These are phyloP conservation scores for Crotophaga sulcirostris DNA, from an alignment of 2,113 vertebrate genomes.

Conservation along the genomic window DNA sequence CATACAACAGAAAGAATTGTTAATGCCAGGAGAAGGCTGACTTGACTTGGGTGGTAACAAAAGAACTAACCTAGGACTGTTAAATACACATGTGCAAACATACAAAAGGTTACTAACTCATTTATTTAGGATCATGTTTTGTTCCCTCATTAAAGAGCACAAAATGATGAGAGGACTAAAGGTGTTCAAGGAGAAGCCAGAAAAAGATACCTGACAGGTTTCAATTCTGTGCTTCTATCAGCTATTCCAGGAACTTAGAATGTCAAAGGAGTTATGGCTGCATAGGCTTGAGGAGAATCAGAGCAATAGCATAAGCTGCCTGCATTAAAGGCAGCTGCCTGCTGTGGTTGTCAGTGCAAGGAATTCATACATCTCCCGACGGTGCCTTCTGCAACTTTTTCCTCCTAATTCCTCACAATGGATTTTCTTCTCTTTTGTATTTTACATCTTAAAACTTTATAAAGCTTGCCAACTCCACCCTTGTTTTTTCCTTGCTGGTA, in stretches of 20 bases:
- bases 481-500: background rate
- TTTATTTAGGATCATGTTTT: background rate
- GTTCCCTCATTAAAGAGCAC: background rate
- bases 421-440: background rate
- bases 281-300: background rate
- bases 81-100: background rate
- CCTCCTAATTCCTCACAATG: background rate
- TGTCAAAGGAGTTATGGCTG: background rate
- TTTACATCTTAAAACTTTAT: background rate
- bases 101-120: background rate
- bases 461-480: constrained; percentile 4
- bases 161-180: background rate
- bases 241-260: background rate
- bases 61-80: background rate
- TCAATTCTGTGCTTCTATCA: background rate
- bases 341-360: background rate
- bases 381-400: background rate
- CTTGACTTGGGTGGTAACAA: background rate
- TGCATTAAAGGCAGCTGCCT: background rate
- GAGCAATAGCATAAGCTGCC: background rate
- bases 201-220: background rate
- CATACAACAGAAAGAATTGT: background rate
- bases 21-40: background rate
- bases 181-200: background rate
- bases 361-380: background rate